These are phyloP conservation scores for Periplaneta americana DNA, from an alignment of 1,140 invertebrate species.

Conservation along the genomic window DNA sequence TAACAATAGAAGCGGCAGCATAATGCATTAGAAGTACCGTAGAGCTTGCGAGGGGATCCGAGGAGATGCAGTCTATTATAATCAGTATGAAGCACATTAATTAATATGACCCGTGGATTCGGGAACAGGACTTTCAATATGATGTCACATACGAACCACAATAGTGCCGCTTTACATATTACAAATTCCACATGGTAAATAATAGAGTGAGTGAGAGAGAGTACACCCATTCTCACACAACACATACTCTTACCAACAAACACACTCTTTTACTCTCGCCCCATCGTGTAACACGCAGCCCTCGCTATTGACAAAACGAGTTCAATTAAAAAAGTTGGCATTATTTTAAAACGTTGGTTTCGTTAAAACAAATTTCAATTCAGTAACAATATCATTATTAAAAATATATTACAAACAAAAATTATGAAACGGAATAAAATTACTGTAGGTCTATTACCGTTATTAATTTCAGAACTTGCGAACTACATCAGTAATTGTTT, in stretches of 20 bases:
- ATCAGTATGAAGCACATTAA: not conserved
- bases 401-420: no score
- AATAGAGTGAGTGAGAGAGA: not conserved
- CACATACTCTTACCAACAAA: no score
- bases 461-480: no score
- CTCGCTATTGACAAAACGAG: not conserved
- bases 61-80: not conserved
- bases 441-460: no score
- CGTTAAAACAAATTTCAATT: not conserved
- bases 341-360: not conserved
- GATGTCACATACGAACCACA: not conserved
- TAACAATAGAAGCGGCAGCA: not conserved
- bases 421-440: no score
- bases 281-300: no score
- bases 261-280: no score
- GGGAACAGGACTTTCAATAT: not conserved
- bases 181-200: not conserved
- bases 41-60: not conserved
- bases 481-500: no score
- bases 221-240: not conserved
- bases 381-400: not conserved
- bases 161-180: not conserved
- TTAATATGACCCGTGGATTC: not conserved
- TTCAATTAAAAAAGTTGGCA: not conserved
- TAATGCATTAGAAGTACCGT: not conserved